Evolutionary conservation across 2,888 invertebrate genomes (phyloP).

Genomic region (Aethes cnicana): DNA sequence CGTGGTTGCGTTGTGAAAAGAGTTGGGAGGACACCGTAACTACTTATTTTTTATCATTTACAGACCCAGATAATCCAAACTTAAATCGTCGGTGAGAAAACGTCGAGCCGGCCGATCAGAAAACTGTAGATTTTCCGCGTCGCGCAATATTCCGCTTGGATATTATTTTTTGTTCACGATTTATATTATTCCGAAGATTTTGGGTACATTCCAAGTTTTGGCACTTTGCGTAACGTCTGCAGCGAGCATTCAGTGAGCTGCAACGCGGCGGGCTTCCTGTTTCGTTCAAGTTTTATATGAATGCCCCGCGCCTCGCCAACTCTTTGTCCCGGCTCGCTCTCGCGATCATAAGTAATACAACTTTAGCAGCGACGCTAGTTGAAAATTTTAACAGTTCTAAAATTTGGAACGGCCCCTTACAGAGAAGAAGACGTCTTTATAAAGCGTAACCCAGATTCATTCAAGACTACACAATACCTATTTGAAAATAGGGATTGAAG

Average conservation of each 20-base stretch:
- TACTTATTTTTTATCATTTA: too few species aligned
- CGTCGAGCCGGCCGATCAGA: background rate
- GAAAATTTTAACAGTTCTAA: slow-evolving; percentile 1
- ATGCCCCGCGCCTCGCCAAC: slow-evolving; percentile 30
- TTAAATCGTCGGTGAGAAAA: background rate
- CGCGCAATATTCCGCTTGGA: background rate
- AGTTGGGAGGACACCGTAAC: too few species aligned
- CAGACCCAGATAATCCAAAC: too few species aligned
- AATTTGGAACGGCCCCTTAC: too few species aligned
- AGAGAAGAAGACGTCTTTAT: too few species aligned
- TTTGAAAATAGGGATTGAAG: too few species aligned
- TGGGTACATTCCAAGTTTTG: slow-evolving; percentile 42
- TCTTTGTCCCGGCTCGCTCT: slow-evolving; percentile 34
- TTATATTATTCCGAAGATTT: slow-evolving; percentile 28
- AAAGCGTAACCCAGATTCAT: too few species aligned
- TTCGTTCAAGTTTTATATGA: slow-evolving; percentile 38
- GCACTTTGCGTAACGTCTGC: slow-evolving; percentile 48
- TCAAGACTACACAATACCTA: too few species aligned
- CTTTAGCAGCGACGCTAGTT: slow-evolving; percentile 7
- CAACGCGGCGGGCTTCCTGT: slow-evolving; percentile 28
- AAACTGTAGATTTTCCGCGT: background rate
- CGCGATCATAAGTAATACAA: slow-evolving; percentile 15
- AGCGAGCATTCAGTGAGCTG: slow-evolving; percentile 47
- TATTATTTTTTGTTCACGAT: slow-evolving; percentile 21
- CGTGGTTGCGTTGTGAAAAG: background rate